phyloP scores from a whole-genome alignment of 2,113 vertebrate species.

The Theristicus caerulescens region DNA sequence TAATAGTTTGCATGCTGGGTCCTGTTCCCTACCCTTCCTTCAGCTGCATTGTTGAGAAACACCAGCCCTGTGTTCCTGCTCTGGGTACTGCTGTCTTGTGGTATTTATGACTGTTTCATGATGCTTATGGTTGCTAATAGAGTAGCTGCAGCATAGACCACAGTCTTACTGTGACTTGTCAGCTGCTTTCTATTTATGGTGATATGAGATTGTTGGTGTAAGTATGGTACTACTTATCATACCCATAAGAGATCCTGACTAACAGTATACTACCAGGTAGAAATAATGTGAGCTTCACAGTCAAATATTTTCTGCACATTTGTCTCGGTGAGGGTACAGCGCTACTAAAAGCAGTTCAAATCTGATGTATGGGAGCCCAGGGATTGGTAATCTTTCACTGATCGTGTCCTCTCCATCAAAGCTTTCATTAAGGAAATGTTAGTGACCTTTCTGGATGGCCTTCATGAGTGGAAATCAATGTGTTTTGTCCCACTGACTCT shows the following conservation, averaged over 20 bases:
- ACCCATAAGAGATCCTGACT: not conserved
- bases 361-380: not conserved
- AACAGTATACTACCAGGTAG: not conserved
- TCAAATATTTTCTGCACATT: not conserved
- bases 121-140: not conserved
- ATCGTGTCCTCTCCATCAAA: not conserved
- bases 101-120: not conserved
- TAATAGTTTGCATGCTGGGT: not conserved
- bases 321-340: not conserved
- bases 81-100: not conserved
- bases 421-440: not conserved
- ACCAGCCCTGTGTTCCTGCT: not conserved
- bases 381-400: not conserved
- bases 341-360: not conserved
- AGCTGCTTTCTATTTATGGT: not conserved
- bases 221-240: not conserved
- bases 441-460: not conserved
- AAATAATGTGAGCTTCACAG: not conserved
- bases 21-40: not conserved
- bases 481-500: not conserved
- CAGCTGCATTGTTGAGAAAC: not conserved
- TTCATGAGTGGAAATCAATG: not conserved
- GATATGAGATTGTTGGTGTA: fast-evolving
- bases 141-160: not conserved
- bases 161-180: not conserved